Evolutionary conservation across 1,140 invertebrate species (phyloP), one percentile per base, ranked within the genome.

Genomic region (Drosophila pallidifrons): DNA sequence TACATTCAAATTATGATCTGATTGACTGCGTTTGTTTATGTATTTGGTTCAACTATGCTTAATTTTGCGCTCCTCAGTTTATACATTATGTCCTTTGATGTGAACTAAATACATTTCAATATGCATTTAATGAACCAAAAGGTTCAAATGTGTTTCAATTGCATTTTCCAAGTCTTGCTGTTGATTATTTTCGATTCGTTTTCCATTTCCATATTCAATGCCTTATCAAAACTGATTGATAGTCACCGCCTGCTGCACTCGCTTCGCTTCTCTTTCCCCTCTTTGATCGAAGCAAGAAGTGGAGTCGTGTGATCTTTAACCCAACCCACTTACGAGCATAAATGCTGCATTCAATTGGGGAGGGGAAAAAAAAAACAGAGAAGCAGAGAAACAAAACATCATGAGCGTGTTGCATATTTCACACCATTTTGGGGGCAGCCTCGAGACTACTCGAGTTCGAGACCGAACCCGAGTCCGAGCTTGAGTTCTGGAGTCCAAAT

Each of bases 311-410:
- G 71, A 74, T 74, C 71, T 74, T 69, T 74, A 69, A 74, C 71
- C 71, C 65, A 74, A 69, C 72, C 72, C 72, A 70, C 45, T 75
- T 70, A 71, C 67, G 57, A 52, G 46, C 32, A 63, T 70, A 70
- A 70, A 68, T 68, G 65, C n/a, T 61, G 54, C 63, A 59, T 41
- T 51, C 66, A 69, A 57, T 60, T 15, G 13, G 49, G 13, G 20
- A 55, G 5, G 3, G 10, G 1, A 32, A 28, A 63, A 6, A 46
- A 1, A 35, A 30, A 28, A 45, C 28, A 16, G 8, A 13, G 3
- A 28, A 28, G 8, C 15, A 43, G 13, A 41, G 13, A 5, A 32
- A 35, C 20, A 51, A 25, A 28, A 25, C 20, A 25, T 25, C 20
- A n/a, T 25, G 32, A 55, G 8, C 13, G n/a, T 55, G 52, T n/a